A percentile compares a stretch with the other conserved stretches of the same genome.
phyloP scores from a whole-genome alignment of 2,113 vertebrate species.

The Mormyrus lacerda region DNA sequence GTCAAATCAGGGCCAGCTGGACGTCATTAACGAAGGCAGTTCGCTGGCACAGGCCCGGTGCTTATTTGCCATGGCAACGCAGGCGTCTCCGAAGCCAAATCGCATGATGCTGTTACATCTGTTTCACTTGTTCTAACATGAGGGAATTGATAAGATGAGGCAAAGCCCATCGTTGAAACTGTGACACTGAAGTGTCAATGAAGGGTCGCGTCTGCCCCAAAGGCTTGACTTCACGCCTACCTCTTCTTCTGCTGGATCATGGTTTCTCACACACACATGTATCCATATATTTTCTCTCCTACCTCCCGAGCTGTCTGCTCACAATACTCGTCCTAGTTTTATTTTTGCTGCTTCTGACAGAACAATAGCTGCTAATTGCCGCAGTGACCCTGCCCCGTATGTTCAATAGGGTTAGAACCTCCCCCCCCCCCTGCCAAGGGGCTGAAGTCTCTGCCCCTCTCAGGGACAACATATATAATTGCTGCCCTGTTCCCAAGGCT shows the following conservation, averaged over 20 bases:
- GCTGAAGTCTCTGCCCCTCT: background rate
- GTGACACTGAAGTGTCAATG: background rate
- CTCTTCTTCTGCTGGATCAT: background rate
- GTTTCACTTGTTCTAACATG: background rate
- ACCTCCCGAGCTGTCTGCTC: background rate
- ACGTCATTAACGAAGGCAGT: background rate
- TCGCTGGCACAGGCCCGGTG: background rate
- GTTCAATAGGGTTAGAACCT: background rate
- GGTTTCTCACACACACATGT: background rate
- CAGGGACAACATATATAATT: background rate
- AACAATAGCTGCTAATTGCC: background rate
- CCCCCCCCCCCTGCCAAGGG: background rate
- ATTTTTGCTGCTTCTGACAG: background rate
- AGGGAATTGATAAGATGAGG: background rate
- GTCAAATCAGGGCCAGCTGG: background rate
- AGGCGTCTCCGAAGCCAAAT: background rate
- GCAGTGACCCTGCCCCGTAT: background rate
- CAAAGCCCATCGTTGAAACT: background rate
- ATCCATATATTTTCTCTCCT: background rate
- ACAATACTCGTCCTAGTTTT: background rate
- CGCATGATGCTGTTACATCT: background rate
- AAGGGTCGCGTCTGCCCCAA: background rate
- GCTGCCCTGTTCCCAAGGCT: background rate
- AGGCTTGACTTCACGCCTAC: background rate
- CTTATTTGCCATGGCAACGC: conserved; percentile 4